A percentile compares a stretch with the other conserved stretches of the same genome.
Conservation (phyloP, 1,140 invertebrate species). For the Wiebesia pumilae region DNA sequence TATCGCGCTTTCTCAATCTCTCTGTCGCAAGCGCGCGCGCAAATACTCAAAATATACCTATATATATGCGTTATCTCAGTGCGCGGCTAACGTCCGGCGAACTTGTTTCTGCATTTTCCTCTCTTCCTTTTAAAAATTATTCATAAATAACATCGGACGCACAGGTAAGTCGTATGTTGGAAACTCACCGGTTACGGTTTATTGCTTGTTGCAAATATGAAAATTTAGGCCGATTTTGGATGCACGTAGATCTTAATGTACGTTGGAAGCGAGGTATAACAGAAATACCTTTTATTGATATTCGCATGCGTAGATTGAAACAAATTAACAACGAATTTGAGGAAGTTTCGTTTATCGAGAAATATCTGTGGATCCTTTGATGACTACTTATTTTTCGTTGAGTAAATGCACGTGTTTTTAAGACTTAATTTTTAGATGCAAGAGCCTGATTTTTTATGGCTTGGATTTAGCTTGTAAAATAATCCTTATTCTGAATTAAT, state of each 20-base stretch:
- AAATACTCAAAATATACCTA: background rate
- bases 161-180: slow-evolving; percentile 2
- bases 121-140: slow-evolving; percentile 10
- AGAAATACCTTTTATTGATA: slow-evolving; percentile 10
- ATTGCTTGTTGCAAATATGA: background rate
- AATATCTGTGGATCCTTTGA: background rate
- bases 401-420: background rate
- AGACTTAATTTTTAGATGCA: background rate
- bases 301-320: slow-evolving; percentile 1
- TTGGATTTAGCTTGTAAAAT: background rate
- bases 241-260: background rate
- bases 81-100: slow-evolving; percentile 17
- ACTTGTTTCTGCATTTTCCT: slow-evolving; percentile 15
- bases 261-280: background rate
- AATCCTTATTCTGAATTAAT: background rate
- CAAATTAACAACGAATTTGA: slow-evolving; percentile 33
- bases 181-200: background rate
- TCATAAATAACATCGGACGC: background rate
- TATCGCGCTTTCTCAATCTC: background rate
- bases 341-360: background rate
- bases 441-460: background rate
- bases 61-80: slow-evolving; percentile 8
- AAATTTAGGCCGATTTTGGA: background rate
- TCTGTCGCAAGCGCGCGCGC: background rate
- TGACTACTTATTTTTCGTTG: background rate